These are phyloP conservation scores for Ovis canadensis DNA, from an alignment of 2,113 vertebrate species.

Conservation along the genomic window DNA sequence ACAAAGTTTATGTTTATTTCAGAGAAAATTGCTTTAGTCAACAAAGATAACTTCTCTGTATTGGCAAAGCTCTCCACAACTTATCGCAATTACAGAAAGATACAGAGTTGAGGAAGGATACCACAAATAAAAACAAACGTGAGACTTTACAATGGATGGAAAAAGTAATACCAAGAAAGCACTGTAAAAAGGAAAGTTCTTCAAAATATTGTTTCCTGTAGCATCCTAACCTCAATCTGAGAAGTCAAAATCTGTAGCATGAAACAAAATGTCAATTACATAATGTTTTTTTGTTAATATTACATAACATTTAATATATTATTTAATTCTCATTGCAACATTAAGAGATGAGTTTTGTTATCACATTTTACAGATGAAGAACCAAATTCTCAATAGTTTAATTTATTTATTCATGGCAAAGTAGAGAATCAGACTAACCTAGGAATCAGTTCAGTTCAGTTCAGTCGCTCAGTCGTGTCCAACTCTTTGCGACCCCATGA, in stretches of 20 bases:
- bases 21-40: conserved; percentile 51
- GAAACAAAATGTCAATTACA: not conserved
- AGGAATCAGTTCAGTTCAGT: not conserved
- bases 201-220: not conserved
- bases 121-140: conserved; percentile 44
- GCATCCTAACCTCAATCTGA: not conserved
- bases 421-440: not conserved
- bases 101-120: conserved; percentile 22
- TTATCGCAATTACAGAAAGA: conserved; percentile 39
- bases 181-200: not conserved
- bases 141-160: conserved; percentile 27
- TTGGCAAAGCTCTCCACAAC: conserved; percentile 1
- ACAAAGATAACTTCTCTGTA: conserved; percentile 35
- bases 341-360: not conserved
- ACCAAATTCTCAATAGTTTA: not conserved
- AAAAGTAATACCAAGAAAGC: conserved; percentile 26
- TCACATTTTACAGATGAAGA: not conserved
- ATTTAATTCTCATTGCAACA: not conserved
- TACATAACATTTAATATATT: not conserved
- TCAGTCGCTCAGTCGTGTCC: accelerated
- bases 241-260: not conserved
- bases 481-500: not conserved
- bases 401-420: not conserved
- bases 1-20: conserved; percentile 52
- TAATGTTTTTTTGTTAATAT: not conserved